These are phyloP conservation scores for Isurus oxyrinchus DNA, from an alignment of 2,113 vertebrate genomes.

Conservation along the genomic window DNA sequence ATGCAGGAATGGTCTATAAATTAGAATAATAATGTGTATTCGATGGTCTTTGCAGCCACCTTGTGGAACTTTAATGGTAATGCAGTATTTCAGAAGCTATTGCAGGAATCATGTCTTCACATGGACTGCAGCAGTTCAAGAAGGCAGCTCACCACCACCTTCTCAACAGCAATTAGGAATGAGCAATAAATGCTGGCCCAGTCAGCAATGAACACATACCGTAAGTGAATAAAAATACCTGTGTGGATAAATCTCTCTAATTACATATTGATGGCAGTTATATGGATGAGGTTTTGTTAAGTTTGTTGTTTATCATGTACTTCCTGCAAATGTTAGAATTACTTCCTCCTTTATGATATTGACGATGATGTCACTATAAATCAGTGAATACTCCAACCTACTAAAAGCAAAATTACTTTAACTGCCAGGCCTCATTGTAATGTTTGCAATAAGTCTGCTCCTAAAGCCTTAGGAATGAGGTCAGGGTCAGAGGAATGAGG, in stretches of 20 bases:
- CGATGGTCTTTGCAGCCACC: constrained; percentile 7
- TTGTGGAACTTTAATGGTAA: background rate
- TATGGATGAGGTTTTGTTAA: background rate
- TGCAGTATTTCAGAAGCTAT: background rate
- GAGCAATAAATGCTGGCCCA: too few species aligned
- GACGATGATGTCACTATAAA: background rate
- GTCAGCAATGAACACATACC: too few species aligned
- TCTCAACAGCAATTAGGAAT: too few species aligned
- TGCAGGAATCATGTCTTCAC: background rate
- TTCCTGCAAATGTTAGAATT: background rate
- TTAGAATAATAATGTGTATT: background rate
- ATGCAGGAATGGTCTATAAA: background rate
- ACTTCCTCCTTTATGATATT: background rate
- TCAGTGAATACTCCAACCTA: background rate
- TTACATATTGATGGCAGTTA: background rate
- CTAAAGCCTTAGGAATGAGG: too few species aligned
- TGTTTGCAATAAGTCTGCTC: background rate
- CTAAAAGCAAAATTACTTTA: background rate
- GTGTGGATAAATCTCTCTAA: background rate
- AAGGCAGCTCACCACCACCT: too few species aligned
- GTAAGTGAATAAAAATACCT: too few species aligned
- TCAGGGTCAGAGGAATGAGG: too few species aligned
- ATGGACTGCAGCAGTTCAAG: too few species aligned
- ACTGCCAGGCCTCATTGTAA: background rate
- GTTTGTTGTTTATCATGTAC: background rate